Base-by-base conservation (phyloP, 2,888 invertebrate genomes). In the Unio pictorum region DNA sequence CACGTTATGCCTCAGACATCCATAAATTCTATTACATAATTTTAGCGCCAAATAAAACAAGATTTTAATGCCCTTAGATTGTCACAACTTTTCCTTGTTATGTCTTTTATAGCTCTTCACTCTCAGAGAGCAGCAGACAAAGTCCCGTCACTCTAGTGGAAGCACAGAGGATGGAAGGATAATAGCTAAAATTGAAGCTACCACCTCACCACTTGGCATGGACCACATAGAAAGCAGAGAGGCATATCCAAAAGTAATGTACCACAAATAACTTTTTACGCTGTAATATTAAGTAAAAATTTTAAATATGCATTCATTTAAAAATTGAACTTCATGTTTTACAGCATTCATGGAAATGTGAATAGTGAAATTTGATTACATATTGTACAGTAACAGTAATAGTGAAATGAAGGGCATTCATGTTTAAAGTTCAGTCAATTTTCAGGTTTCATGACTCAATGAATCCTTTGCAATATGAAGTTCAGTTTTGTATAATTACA, bases 71-170 rank as follows among this genome's bases (percentile, higher is more conserved):
- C 15, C 45, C 45, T 45, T 45, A 45, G 11, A 45, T 45, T 45
- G 45, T 45, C 11, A 45, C 11, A 45, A 45, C 2, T 45, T 45
- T 45, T 18, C 4, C 61, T 20, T 66, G 30, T 56, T 65, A 26
- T 66, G 64, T 72, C 30, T 28, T 64, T 81, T 80, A 26, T 81
- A 88, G 87, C 81, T 89, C 70, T 89, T 89, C 76, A 86, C 86
- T 67, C 74, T 88, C 71, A 81, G 89, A 71, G 89, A 89, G 76
- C 87, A 85, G 75, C 86, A 88, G 75, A 83, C 84, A 55, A 88
- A 88, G 72, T 86, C 86, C 8, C 81, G 88, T 45, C 88, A 88
- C 71, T 87, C 87, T 55, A 87, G 87, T 72, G 88, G 87, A 57
- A 85, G 84, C 64, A 81, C 84, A 55, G 88, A 88, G 64, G 88